These are phyloP conservation scores for Andrena haemorrhoa DNA, from an alignment of 2,888 invertebrate species.

Conservation along the genomic window DNA sequence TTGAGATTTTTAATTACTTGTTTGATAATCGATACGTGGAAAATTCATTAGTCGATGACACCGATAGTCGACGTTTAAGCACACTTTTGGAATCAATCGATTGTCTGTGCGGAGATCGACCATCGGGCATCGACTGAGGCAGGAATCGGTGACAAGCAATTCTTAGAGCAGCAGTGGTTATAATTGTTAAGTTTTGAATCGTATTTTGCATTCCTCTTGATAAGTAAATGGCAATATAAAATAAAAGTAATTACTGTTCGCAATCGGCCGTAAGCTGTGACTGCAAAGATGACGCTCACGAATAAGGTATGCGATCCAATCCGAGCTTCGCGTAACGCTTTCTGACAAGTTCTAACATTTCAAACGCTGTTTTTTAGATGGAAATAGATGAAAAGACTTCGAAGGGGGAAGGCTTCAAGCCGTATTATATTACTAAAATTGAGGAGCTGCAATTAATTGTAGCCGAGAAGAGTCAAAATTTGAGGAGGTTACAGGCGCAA, in stretches of 20 bases:
- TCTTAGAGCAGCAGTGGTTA: slow-evolving; percentile 26
- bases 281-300: slow-evolving; percentile 80
- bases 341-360: slow-evolving; percentile 2
- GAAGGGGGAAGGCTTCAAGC: slow-evolving; percentile 95
- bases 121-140: slow-evolving; percentile 1
- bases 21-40: slow-evolving; percentile 3
- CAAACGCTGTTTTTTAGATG: slow-evolving; percentile 87
- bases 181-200: slow-evolving; percentile 24
- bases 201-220: neutral
- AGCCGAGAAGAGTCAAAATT: slow-evolving; percentile 98
- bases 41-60: neutral
- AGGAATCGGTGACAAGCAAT: slow-evolving; percentile 60
- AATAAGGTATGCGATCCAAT: slow-evolving; percentile 76
- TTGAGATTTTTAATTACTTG: neutral
- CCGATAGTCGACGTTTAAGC: slow-evolving; percentile 1
- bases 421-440: slow-evolving; percentile 99
- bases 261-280: slow-evolving; percentile 27
- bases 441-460: slow-evolving; percentile 98
- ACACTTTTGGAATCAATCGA: neutral
- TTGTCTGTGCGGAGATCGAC: slow-evolving; percentile 15
- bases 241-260: slow-evolving; percentile 8
- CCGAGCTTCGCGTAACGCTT: neutral
- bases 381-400: slow-evolving; percentile 88
- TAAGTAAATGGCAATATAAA: slow-evolving; percentile 51
- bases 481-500: slow-evolving; percentile 98